Evolutionary conservation across 2,888 invertebrate genomes (phyloP), one percentile per base, ranked within the genome.

Genomic region (Dolichopus griseipennis): DNA sequence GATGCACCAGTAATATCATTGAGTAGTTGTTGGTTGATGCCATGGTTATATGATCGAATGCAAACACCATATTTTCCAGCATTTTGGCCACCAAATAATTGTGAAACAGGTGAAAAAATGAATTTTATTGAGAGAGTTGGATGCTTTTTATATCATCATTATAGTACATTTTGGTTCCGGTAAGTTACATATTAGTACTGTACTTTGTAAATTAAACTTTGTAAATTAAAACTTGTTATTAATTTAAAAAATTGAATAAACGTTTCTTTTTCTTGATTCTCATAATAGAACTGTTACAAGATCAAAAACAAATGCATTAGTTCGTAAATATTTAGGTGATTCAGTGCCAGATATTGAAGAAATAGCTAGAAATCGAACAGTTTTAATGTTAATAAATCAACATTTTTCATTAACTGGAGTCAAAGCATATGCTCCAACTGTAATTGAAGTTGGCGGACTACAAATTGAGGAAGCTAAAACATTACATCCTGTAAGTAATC

Each of bases 1-100:
- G 76, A 83, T 22, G 86, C 85, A 0, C 88, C 89, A 0, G 83
- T 85, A 1, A 82, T 89, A 0, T 83, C 83, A 0, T 73, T 87
- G 5, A 84, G 85, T 10, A 85, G 87, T 0, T 84, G 85, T 72
- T 79, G 84, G 43, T 72, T 86, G 18, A 85, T 87, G 84, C 85
- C 87, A 0, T 88, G 85, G 84, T 81, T 84, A 65, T 83, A 83
- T 68, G 76, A 78, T 9, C 81, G 85, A 41, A 78, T 86, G 69
- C 85, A 84, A 0, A 82, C 85, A 41, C 85, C 85, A 0, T 81
- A 83, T 70, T 83, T 86, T 71, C 84, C 85, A 0, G 80, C 86
- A 0, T 85, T 83, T 71, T 82, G 85, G 76, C 15, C 83, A 83
- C 79, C 79, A 69, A 82, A 83, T 72, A 84, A 87, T 67, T 69